phyloP scores from a whole-genome alignment of 1,140 invertebrate species.

The Leguminivora glycinivorella region DNA sequence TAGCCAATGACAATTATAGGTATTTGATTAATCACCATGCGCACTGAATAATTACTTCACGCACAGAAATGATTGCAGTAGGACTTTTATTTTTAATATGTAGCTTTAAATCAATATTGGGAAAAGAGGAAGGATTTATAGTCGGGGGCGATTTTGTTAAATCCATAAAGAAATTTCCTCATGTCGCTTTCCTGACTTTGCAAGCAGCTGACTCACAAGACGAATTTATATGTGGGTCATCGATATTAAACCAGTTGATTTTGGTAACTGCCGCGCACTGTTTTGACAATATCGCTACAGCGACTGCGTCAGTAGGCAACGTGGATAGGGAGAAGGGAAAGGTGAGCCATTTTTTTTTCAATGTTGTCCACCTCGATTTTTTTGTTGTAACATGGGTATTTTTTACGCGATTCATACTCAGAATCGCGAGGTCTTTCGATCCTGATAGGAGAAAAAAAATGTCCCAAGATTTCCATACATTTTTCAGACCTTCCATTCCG shows the following conservation, averaged over 20 bases:
- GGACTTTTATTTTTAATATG: neutral
- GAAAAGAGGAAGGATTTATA: neutral
- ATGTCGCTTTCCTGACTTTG: neutral
- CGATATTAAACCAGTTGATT: constrained; percentile 36
- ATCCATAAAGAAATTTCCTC: neutral
- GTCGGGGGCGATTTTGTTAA: neutral
- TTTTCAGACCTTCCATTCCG: too few relatives aligned
- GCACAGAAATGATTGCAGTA: neutral
- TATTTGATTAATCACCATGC: neutral
- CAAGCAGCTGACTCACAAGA: neutral
- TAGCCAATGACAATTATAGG: too few relatives aligned
- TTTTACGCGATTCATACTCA: too few relatives aligned
- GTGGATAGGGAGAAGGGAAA: neutral
- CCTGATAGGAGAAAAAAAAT: too few relatives aligned
- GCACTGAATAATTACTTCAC: neutral
- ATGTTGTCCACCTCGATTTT: too few relatives aligned
- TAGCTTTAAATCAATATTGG: neutral
- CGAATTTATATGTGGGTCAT: constrained; percentile 32
- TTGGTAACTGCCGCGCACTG: constrained; percentile 40
- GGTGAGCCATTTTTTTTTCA: too few relatives aligned
- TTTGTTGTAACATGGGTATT: too few relatives aligned
- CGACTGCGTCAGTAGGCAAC: neutral
- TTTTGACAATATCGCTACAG: neutral
- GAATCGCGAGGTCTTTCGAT: too few relatives aligned
- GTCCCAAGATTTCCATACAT: too few relatives aligned